Evolutionary conservation across 64 coral and sea anemone genomes (phyloP).

Genomic region (Trachythela sp.): DNA sequence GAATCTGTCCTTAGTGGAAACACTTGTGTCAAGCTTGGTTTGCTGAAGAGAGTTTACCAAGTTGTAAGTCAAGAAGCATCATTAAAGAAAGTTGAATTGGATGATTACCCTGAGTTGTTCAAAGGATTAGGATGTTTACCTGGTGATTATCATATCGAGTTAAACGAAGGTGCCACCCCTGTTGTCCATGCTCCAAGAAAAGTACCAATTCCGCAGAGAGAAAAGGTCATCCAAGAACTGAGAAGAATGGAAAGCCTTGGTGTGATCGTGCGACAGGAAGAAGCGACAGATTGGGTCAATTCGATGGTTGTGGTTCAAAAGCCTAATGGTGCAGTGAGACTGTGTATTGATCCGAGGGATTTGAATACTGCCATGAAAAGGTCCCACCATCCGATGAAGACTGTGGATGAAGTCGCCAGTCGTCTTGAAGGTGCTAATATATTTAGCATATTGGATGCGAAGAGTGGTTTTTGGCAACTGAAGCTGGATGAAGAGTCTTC

Average conservation of each 20-base stretch:
- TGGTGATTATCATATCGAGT: not conserved
- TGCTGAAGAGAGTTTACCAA: conserved; percentile 33
- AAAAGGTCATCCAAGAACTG: conserved; percentile 15
- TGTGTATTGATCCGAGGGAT: not conserved
- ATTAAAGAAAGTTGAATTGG: not conserved
- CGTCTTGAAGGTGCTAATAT: not conserved
- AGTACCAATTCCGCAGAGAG: conserved; percentile 29
- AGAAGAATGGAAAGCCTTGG: conserved; percentile 32
- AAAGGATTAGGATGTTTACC: not conserved
- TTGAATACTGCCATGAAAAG: not conserved
- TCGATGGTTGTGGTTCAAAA: not conserved
- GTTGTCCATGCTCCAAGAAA: conserved; percentile 32
- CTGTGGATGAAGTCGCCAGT: conserved; percentile 22
- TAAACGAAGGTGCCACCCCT: not conserved
- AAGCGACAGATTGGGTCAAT: conserved; percentile 43
- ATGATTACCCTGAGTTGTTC: not conserved
- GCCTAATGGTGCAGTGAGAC: not conserved
- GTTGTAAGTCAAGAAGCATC: not conserved
- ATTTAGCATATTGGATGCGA: conserved; percentile 33
- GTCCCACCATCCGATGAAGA: not conserved
- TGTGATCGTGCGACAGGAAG: conserved; percentile 5
- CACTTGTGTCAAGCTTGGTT: conserved; percentile 24
- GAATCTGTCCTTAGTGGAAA: conserved; percentile 23
- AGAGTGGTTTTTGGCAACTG: conserved; percentile 21
- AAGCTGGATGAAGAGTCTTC: conserved; percentile 34